phyloP scores from a whole-genome alignment of 2,113 vertebrate species.

The Elachura formosa region DNA sequence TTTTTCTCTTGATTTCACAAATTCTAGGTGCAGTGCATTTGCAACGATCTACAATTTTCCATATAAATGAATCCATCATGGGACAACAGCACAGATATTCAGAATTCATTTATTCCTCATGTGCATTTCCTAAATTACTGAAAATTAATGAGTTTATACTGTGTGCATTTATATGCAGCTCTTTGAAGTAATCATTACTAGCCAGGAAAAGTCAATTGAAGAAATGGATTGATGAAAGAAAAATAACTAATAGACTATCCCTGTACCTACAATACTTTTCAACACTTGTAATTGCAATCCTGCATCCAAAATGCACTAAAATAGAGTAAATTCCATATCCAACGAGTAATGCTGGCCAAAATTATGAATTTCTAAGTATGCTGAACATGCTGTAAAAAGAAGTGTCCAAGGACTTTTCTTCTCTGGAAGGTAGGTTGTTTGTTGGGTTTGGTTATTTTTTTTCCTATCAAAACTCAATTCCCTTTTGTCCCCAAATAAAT shows the following conservation, averaged over 20 bases:
- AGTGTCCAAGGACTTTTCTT: background rate
- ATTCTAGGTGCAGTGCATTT: background rate
- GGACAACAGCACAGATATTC: background rate
- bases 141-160: slow-evolving; percentile 3
- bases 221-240: background rate
- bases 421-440: background rate
- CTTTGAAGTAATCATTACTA: slow-evolving; percentile 14
- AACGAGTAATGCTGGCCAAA: background rate
- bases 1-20: background rate
- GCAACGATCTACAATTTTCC: background rate
- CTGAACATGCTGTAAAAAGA: background rate
- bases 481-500: slow-evolving; percentile 61
- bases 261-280: background rate
- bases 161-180: background rate
- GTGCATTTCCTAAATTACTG: slow-evolving; percentile 14
- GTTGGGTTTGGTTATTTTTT: background rate
- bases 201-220: background rate
- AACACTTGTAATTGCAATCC: background rate
- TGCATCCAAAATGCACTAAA: background rate
- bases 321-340: background rate
- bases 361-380: background rate
- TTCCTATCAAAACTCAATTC: slow-evolving; percentile 10
- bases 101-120: background rate
- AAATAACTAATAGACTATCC: background rate
- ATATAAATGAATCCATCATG: background rate